Base-by-base conservation (phyloP, 1,140 invertebrate species). In the Harlomillsia oculata region DNA sequence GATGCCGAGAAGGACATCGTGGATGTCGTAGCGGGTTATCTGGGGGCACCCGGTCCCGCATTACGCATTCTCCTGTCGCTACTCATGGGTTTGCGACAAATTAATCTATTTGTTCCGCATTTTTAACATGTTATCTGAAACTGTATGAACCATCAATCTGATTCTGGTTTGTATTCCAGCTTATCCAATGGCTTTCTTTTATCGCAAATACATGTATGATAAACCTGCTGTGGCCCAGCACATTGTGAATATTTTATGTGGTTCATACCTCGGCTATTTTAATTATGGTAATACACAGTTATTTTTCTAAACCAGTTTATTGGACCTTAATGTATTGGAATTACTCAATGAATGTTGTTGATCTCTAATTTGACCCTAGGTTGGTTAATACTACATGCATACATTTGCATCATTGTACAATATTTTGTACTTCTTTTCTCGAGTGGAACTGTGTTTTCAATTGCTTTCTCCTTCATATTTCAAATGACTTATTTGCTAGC, bases 401-500 rank as follows among this genome's bases (percentile, higher is more conserved):
- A 82, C 0, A 66, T 81, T 26, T 81, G 85, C 16, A 76, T 87
- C 21, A 43, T 80, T 14, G 72, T 80, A 29, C 83, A 84, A 2
- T 90, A 87, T 71, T 34, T 80, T 18, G 69, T 78, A n/a, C 68
- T 84, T 30, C 63, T 72, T 54, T 16, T 78, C 16, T 67, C 81
- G 14, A 76, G 82, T 11, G 80, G 80, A 14, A 77, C 80, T 2
- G 71, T 72, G 9, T 68, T 77, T 44, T 75, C 78, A n/a, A 78
- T 85, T 9, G 71, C 77, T 6, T 60, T 83, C 8, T 80, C 81
- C 11, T 87, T 92, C 67, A 40, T 82, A n/a, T 89, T 90, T 70
- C 86, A 87, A 64, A 84, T 91, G 82, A 63, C 59, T 3, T 92
- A 95, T 67, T 71, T 91, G 9, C 66, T 88, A 32, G 66, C 8